These are phyloP conservation scores for Protonemura montana DNA, from an alignment of 2,888 invertebrate genomes.

Conservation along the genomic window DNA sequence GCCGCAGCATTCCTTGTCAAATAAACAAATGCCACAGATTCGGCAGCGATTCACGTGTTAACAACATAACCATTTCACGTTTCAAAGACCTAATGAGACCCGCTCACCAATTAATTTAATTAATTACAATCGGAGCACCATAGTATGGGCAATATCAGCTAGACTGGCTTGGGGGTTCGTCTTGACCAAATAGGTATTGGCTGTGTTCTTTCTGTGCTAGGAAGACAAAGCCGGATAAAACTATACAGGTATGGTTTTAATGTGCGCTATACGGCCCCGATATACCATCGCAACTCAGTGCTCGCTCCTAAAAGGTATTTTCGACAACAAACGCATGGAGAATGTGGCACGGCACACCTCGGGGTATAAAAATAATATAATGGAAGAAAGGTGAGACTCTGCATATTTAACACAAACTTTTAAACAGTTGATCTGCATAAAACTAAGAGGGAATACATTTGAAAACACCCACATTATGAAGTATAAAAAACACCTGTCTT, in stretches of 20 bases:
- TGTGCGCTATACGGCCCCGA: too few species aligned
- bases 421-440: conserved; percentile 37
- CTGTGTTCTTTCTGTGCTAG: too few species aligned
- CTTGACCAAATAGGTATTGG: too few species aligned
- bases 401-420: conserved; percentile 30
- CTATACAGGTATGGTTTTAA: too few species aligned
- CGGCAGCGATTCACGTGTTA: neutral
- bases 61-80: neutral
- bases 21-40: neutral
- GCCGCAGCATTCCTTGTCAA: neutral
- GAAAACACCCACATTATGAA: conserved; percentile 38
- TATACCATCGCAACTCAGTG: too few species aligned
- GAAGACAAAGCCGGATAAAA: too few species aligned
- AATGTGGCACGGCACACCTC: neutral
- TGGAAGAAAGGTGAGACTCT: conserved; percentile 32
- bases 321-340: conserved; percentile 4
- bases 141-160: too few species aligned
- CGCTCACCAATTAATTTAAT: too few species aligned
- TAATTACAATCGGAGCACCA: too few species aligned
- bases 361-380: conserved; percentile 29
- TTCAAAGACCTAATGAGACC: too few species aligned
- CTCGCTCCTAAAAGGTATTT: conserved; percentile 13
- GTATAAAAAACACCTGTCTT: conserved; percentile 37
- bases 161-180: too few species aligned
- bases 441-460: conserved; percentile 36